Percentiles rank a stretch among this genome's conserved stretches.
phyloP scores from a whole-genome alignment of 2,888 invertebrate species.

The Cantharis rufa region DNA sequence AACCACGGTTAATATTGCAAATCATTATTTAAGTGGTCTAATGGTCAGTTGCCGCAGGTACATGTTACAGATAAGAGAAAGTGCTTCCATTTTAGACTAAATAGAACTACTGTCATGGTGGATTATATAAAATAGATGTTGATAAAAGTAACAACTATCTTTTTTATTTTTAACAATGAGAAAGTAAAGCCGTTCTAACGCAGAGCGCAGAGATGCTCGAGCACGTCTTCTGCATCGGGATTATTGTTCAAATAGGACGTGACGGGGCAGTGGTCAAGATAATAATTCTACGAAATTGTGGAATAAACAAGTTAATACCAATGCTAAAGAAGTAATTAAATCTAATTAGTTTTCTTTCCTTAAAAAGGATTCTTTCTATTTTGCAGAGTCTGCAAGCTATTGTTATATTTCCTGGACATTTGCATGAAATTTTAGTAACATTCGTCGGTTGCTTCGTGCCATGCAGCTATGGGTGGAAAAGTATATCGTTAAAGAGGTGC shows the following conservation, averaged over 20 bases:
- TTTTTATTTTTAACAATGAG: slow-evolving; percentile 47
- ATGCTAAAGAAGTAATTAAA: not conserved
- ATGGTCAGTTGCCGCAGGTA: slow-evolving; percentile 43
- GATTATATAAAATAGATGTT: slow-evolving; percentile 25
- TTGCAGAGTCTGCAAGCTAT: slow-evolving; percentile 4
- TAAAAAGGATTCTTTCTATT: slow-evolving; percentile 15
- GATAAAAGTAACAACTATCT: slow-evolving; percentile 33
- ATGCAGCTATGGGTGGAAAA: too few relatives aligned
- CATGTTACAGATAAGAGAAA: slow-evolving; percentile 48
- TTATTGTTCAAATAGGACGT: not conserved
- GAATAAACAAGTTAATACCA: not conserved
- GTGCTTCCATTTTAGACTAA: slow-evolving; percentile 49
- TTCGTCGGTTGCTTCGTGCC: slow-evolving; percentile 12
- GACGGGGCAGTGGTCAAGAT: not conserved
- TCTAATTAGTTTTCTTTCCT: not conserved
- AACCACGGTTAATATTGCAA: slow-evolving; percentile 31
- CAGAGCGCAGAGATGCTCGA: not conserved
- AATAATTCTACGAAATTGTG: not conserved
- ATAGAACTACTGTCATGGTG: slow-evolving; percentile 19
- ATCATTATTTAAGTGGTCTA: slow-evolving; percentile 41
- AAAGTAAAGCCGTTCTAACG: slow-evolving; percentile 42
- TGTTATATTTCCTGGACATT: slow-evolving; percentile 26
- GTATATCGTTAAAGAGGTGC: not conserved
- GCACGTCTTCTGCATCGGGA: not conserved
- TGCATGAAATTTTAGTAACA: slow-evolving; percentile 19